phyloP scores from a whole-genome alignment of 2,113 vertebrate genomes.

The Panthera uncia region DNA sequence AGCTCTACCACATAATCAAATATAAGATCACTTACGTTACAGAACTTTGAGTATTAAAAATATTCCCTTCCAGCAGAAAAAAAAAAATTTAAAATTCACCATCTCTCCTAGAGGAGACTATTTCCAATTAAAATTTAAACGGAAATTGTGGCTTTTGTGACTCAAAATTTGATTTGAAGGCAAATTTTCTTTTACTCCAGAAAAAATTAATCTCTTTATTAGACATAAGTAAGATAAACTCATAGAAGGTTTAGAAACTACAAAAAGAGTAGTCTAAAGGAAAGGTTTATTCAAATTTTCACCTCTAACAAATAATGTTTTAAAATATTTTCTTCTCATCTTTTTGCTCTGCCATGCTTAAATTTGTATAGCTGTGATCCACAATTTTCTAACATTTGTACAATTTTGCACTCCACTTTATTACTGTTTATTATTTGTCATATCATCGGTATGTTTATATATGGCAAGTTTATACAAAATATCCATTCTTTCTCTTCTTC shows the following conservation, averaged over 20 bases:
- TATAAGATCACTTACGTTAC: conserved; percentile 56
- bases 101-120: neutral
- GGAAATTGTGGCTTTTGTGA: neutral
- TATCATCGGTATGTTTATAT: neutral
- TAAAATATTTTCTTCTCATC: neutral
- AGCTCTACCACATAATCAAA: conserved; percentile 46
- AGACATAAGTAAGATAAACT: neutral
- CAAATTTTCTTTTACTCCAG: neutral
- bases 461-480: neutral
- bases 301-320: neutral
- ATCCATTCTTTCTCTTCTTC: neutral
- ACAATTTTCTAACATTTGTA: neutral
- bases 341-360: neutral
- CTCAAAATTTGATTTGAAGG: neutral
- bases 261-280: neutral
- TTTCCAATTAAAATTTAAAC: conserved; percentile 26
- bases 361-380: neutral
- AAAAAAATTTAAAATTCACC: neutral
- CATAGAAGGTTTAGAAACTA: neutral
- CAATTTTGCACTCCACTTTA: neutral
- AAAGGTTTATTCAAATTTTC: neutral
- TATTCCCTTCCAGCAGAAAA: neutral
- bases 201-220: neutral
- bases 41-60: conserved; percentile 47
- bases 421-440: neutral